Conservation (phyloP, 2,113 vertebrate species). For the Amia ocellicauda region DNA sequence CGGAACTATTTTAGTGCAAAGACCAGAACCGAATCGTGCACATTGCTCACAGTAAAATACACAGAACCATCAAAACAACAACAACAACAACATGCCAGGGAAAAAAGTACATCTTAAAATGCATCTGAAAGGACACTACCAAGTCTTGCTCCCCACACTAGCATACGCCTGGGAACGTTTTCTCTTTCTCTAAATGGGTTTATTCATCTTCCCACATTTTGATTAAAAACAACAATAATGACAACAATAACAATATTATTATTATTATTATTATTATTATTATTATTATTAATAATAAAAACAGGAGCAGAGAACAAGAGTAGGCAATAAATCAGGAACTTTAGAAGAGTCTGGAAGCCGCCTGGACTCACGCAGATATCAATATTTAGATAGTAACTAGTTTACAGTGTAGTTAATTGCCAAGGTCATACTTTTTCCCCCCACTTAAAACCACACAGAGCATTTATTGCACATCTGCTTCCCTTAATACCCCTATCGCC, state of each 20-base stretch:
- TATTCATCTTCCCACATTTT: background rate
- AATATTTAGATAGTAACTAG: conserved; percentile 12
- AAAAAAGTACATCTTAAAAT: no score
- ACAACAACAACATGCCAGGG: no score
- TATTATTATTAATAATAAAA: conserved; percentile 1
- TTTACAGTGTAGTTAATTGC: conserved; percentile 8
- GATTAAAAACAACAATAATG: no score
- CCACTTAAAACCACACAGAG: background rate
- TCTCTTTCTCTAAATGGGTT: conserved; percentile 7
- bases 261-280: no score
- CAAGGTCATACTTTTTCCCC: background rate
- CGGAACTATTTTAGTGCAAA: no score
- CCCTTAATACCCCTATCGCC: background rate
- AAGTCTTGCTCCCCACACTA: no score
- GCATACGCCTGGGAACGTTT: background rate
- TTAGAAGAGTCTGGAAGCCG: background rate
- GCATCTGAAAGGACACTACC: no score
- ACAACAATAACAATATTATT: no score
- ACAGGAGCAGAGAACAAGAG: background rate
- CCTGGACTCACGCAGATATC: conserved; percentile 13
- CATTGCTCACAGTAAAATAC: no score
- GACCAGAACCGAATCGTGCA: no score
- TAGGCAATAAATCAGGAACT: conserved; percentile 8
- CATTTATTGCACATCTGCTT: conserved; percentile 3
- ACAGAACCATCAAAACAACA: no score